Conservation (phyloP, 2,113 vertebrate genomes). For the Zosterops lateralis region DNA sequence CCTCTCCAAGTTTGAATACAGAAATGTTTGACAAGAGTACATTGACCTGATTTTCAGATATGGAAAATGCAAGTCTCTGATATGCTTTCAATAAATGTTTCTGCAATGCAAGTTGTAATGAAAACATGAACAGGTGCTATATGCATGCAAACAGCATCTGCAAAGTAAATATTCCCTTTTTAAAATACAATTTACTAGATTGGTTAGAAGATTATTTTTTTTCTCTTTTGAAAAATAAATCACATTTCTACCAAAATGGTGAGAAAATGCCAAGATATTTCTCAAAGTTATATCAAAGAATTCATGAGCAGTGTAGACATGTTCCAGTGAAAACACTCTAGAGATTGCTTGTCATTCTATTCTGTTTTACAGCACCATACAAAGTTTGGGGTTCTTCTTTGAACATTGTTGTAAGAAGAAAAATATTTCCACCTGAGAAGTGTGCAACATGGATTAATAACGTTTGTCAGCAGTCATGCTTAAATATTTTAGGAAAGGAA, state of each 20-base stretch:
- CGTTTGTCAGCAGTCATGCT: background rate
- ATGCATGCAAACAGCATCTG: background rate
- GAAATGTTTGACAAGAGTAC: background rate
- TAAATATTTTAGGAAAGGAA: background rate
- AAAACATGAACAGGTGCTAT: background rate
- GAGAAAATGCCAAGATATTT: background rate
- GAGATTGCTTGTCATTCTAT: background rate
- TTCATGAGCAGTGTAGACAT: background rate
- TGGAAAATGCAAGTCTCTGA: background rate
- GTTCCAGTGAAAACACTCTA: background rate
- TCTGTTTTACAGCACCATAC: background rate
- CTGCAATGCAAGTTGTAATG: background rate
- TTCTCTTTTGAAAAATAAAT: background rate
- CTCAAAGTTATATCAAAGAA: background rate
- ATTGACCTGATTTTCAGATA: background rate
- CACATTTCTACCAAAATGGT: background rate
- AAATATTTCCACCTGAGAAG: background rate
- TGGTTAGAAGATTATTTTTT: background rate
- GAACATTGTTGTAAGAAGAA: background rate
- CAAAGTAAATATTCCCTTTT: background rate
- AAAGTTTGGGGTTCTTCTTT: background rate
- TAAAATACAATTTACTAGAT: background rate
- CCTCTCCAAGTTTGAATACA: background rate
- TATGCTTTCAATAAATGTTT: background rate
- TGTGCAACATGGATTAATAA: accelerated